Conservation (phyloP, 2,888 invertebrate species). For the Drosophila aldrichi region DNA sequence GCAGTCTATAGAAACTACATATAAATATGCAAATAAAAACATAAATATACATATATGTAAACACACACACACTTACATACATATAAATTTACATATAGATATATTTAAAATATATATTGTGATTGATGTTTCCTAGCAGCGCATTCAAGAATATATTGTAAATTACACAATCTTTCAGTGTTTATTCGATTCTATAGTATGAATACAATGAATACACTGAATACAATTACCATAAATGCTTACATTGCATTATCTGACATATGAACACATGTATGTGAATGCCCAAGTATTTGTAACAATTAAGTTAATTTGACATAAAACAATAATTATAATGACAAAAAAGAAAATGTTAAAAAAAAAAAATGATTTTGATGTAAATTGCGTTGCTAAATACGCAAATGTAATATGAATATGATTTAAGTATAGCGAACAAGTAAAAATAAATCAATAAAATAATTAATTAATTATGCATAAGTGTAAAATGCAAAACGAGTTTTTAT, state of each 20-base stretch:
- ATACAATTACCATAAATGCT: constrained; percentile 24
- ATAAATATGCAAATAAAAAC: constrained; percentile 28
- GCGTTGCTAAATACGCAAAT: constrained; percentile 22
- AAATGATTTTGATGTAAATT: constrained; percentile 47
- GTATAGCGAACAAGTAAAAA: constrained; percentile 21
- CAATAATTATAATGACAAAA: constrained; percentile 75
- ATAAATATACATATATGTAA: constrained; percentile 22
- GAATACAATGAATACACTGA: constrained; percentile 1
- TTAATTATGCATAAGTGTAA: constrained; percentile 66
- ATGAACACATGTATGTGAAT: constrained; percentile 53
- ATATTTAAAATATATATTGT: constrained; percentile 52
- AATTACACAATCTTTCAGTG: constrained; percentile 35
- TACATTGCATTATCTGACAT: constrained; percentile 23
- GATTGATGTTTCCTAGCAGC: constrained; percentile 74
- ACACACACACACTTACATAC: neutral
- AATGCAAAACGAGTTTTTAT: constrained; percentile 14
- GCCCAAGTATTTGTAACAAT: constrained; percentile 60
- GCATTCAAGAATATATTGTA: constrained; percentile 64
- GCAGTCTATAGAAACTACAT: constrained; percentile 21
- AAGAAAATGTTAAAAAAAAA: constrained; percentile 4
- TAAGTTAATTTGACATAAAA: constrained; percentile 82
- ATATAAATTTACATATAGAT: constrained; percentile 6
- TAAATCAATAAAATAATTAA: constrained; percentile 61
- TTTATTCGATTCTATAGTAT: neutral
- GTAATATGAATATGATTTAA: constrained; percentile 35